Conservation (phyloP, 1,140 invertebrate genomes). For the Achatina immaculata region DNA sequence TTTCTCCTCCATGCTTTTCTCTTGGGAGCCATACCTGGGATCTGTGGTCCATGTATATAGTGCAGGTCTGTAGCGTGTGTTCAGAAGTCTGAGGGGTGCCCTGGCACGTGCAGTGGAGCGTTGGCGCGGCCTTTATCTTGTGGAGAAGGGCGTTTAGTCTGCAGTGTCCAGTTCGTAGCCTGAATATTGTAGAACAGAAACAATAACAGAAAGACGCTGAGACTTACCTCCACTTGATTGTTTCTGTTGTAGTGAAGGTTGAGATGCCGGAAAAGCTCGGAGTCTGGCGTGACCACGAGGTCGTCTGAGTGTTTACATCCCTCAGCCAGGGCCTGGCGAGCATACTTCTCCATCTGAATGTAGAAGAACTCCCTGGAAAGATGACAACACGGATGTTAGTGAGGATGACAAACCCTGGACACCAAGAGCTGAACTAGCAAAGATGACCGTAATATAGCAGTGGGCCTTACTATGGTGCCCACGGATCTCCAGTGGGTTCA, state of each 20-base stretch:
- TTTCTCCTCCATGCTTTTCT: too few species aligned
- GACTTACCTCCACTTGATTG: slow-evolving; percentile 16
- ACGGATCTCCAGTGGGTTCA: too few species aligned
- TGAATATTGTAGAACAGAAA: neutral
- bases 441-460: too few species aligned
- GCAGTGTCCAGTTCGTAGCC: too few species aligned
- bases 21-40: too few species aligned
- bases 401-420: neutral
- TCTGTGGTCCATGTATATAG: too few species aligned
- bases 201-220: neutral
- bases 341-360: slow-evolving; percentile 99
- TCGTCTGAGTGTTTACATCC: slow-evolving; percentile 94
- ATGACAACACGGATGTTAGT: slow-evolving; percentile 37
- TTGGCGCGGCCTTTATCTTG: too few species aligned
- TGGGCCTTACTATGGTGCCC: too few species aligned
- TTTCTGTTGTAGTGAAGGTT: slow-evolving; percentile 96
- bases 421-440: too few species aligned
- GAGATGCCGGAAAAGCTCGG: slow-evolving; percentile 96
- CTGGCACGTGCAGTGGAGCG: neutral
- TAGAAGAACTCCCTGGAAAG: slow-evolving; percentile 98
- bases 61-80: too few species aligned
- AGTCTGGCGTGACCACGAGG: slow-evolving; percentile 92
- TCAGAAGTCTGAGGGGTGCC: neutral
- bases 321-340: slow-evolving; percentile 95
- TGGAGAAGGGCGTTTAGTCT: too few species aligned